Conservation (phyloP, 2,113 vertebrate genomes). For the Scartelaos histophorus region DNA sequence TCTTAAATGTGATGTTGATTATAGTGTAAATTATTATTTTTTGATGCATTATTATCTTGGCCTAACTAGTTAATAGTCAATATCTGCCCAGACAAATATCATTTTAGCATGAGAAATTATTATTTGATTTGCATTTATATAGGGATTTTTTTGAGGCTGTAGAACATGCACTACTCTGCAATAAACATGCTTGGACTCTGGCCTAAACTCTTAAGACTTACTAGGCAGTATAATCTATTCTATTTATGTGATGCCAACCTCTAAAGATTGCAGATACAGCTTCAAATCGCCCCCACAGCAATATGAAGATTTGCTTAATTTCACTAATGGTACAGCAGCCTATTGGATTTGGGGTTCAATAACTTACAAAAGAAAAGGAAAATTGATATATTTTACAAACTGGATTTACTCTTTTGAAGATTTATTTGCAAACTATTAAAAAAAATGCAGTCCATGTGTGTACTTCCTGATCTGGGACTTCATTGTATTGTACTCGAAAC, state of each 20-base stretch:
- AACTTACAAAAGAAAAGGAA: neutral
- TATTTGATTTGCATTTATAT: neutral
- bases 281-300: neutral
- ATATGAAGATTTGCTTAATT: neutral
- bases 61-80: no score
- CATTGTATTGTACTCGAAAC: constrained; percentile 19
- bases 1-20: no score
- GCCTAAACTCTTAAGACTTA: constrained; percentile 2
- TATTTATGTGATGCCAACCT: neutral
- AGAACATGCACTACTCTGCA: neutral
- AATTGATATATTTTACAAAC: neutral
- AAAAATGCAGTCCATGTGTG: neutral
- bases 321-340: neutral
- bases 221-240: neutral
- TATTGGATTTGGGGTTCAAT: neutral
- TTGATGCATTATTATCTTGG: neutral
- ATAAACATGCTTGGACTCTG: neutral
- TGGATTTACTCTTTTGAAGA: neutral
- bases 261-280: neutral
- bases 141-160: neutral
- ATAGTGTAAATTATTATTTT: no score
- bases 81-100: neutral
- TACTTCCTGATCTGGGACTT: constrained; percentile 1
- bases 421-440: neutral
- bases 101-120: neutral